Conservation (phyloP, 2,113 vertebrate genomes). For the Erythrocercus mccallii region DNA sequence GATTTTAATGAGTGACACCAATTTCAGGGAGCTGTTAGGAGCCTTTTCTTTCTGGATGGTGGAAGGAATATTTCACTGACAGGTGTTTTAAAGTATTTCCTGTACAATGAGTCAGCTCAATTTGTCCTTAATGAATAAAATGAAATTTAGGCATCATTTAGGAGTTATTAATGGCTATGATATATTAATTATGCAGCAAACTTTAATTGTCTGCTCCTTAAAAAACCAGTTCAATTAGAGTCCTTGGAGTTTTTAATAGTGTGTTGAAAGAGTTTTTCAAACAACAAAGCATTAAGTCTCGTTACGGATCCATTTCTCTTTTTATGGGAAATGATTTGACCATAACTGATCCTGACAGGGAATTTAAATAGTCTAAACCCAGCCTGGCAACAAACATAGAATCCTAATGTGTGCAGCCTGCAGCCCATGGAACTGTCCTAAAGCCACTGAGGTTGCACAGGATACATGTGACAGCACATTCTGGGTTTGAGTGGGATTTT, state of each 20-base stretch:
- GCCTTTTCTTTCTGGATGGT: conserved; percentile 73
- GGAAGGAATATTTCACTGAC: conserved; percentile 49
- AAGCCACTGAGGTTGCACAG: not conserved
- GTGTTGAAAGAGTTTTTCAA: not conserved
- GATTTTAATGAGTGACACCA: conserved; percentile 6
- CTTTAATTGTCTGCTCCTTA: not conserved
- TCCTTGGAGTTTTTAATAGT: not conserved
- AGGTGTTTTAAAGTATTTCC: conserved; percentile 64
- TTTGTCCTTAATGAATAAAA: not conserved
- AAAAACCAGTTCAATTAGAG: not conserved
- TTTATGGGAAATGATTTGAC: conserved; percentile 32
- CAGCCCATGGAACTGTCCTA: not conserved
- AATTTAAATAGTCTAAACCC: conserved; percentile 33
- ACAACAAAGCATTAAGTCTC: conserved; percentile 7
- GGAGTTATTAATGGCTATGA: not conserved
- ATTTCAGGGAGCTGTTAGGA: conserved; percentile 59
- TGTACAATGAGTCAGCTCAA: not conserved
- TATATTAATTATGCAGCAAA: not conserved
- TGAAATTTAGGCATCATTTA: not conserved
- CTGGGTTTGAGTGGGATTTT: not conserved
- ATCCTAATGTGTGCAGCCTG: not conserved
- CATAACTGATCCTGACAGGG: not conserved
- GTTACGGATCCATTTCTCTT: conserved; percentile 4
- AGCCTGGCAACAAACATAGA: not conserved
- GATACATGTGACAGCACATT: not conserved